These are phyloP conservation scores for Amphimallon solstitiale DNA, from an alignment of 2,888 invertebrate genomes.

Conservation along the genomic window DNA sequence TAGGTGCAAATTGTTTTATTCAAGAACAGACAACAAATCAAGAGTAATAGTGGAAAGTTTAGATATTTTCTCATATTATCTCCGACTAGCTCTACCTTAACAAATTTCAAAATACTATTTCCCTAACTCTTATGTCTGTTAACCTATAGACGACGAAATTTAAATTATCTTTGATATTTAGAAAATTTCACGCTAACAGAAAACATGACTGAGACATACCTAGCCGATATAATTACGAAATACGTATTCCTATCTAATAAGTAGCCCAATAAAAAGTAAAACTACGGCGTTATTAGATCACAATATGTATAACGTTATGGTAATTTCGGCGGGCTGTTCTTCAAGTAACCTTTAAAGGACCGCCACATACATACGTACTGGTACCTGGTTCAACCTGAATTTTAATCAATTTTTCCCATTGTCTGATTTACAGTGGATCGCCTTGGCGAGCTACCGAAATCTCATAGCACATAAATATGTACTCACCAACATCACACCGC, in stretches of 20 bases:
- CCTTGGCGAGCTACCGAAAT: conserved; percentile 35
- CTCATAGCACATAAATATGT: not conserved
- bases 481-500: not conserved
- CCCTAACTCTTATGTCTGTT: no score
- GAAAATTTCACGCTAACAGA: no score
- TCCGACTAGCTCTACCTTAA: no score
- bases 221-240: no score
- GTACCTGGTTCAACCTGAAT: conserved; percentile 27
- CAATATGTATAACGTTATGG: conserved; percentile 25
- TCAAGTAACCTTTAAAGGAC: conserved; percentile 37
- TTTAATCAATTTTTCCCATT: conserved; percentile 34
- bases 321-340: conserved; percentile 29
- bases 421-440: conserved; percentile 25
- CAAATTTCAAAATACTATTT: no score
- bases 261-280: not conserved
- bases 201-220: no score
- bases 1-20: no score
- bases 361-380: not conserved
- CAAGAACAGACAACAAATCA: no score
- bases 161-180: no score
- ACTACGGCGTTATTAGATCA: conserved; percentile 15
- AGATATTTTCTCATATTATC: no score
- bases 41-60: no score
- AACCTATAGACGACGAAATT: no score
- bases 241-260: not conserved